phyloP scores from a whole-genome alignment of 2,797 vertebrate species.

The Antennarius maculatus region DNA sequence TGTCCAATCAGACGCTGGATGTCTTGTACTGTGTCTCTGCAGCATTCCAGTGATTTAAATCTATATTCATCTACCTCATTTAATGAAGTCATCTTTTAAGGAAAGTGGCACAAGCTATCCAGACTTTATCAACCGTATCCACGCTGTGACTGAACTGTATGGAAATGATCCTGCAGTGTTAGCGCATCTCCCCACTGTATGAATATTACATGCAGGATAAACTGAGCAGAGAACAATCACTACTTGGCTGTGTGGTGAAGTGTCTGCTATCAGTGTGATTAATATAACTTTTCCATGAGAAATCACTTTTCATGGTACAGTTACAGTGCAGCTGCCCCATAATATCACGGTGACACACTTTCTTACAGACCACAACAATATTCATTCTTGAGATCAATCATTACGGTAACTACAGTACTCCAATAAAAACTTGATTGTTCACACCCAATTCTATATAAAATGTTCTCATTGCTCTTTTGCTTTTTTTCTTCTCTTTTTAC shows the following conservation, averaged over 20 bases:
- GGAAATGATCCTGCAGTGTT: constrained; percentile 1
- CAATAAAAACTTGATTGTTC: not conserved
- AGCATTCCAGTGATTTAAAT: not conserved
- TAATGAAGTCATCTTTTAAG: not conserved
- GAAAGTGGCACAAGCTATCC: not conserved
- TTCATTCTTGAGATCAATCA: no score
- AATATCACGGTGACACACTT: not conserved
- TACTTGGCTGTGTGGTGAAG: constrained; percentile 10
- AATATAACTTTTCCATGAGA: not conserved
- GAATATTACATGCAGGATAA: constrained; percentile 4
- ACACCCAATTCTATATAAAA: no score
- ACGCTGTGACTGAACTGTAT: not conserved
- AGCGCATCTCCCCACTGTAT: constrained; percentile 7
- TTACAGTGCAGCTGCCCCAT: not conserved
- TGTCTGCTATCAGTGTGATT: not conserved
- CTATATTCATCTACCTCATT: not conserved
- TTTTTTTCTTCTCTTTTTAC: not conserved
- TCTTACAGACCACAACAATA: no score
- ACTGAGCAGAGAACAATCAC: not conserved
- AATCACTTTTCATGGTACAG: not conserved
- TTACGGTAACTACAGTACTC: no score
- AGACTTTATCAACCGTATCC: not conserved
- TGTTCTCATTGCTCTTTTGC: not conserved
- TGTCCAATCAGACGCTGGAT: not conserved
- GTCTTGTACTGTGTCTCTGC: not conserved